Evolutionary conservation across 30 jellyfish, hydroid and myxozoan species (phyloP), one percentile per base, ranked within the genome.

Genomic region (Turritopsis dohrnii): DNA sequence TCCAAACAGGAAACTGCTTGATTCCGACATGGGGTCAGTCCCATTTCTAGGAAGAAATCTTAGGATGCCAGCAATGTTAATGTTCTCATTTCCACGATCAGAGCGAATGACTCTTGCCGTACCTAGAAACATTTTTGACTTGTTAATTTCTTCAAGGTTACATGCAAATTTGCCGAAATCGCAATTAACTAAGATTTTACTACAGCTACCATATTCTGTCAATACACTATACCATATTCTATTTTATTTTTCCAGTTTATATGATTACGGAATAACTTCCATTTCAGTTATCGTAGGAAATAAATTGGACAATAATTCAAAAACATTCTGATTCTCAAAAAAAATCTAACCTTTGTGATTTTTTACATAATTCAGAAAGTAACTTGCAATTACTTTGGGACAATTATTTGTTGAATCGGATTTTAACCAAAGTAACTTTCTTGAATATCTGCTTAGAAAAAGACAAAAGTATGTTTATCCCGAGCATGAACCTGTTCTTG

Each of bases 1-100:
- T 69, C 77, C 77, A 69, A 69, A 69, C 77, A 69, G 30, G 77
- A 69, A 69, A 69, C 77, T 69, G 28, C 30, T 69, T 69, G 28
- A 27, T 69, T 27, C 77, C 30, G 77, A 23, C 77, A 69, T 69
- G 77, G 77, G 30, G 30, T 69, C 22, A n/a, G 77, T 69, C 30
- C 8, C 77, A 23, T 69, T 27, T 69, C 77, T 69, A n/a, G 22
- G 4, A 69, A 69, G 19, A 69, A 69, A 27, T 69, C 77, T 23
- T 69, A 7, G 77, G 31, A 69, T 69, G 77, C 31, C 77, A n/a
- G 8, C 77, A n/a, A 69, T 69, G 77, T 69, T 69, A 69, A 27
- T 8, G 30, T 69, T 69, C 30, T 69, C 7, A 0, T 23, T 69
- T n/a, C 77, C 77, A 69, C 0, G 28, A 27, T 69, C 77, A n/a